A percentile compares a stretch with the other conserved stretches of the same genome.
Evolutionary conservation across 2,113 vertebrate species (phyloP).

Genomic region (Scopus umbretta): DNA sequence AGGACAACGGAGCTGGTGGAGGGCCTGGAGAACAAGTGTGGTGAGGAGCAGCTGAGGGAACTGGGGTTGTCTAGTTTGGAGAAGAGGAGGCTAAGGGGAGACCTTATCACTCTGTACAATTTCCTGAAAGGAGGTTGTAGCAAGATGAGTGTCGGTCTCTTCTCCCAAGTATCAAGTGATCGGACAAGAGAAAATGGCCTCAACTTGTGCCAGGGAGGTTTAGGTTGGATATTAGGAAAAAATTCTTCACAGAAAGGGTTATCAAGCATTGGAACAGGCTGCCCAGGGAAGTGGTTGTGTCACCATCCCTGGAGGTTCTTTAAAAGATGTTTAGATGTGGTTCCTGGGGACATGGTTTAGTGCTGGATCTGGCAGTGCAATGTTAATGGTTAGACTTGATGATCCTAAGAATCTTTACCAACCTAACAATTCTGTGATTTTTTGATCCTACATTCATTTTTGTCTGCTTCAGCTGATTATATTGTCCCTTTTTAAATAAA

Average conservation of each 20-base stretch:
- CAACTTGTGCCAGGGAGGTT: not conserved
- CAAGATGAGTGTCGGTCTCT: rapidly evolving
- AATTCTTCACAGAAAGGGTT: rapidly evolving
- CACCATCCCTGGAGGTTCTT: not conserved
- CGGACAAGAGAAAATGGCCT: not conserved
- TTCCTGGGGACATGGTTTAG: not conserved
- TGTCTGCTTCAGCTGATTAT: not conserved
- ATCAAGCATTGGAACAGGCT: not conserved
- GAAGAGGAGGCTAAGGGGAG: not conserved
- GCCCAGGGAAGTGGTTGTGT: not conserved
- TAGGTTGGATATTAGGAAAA: not conserved
- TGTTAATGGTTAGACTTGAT: not conserved
- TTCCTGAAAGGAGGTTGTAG: not conserved
- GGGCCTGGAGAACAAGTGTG: not conserved
- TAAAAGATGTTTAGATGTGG: not conserved
- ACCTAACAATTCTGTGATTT: not conserved
- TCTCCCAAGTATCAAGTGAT: not conserved
- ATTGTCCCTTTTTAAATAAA: not conserved
- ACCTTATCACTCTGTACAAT: not conserved
- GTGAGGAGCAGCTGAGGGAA: rapidly evolving
- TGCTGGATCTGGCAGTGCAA: not conserved
- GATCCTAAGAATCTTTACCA: not conserved
- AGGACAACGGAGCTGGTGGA: rapidly evolving
- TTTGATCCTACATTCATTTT: not conserved
- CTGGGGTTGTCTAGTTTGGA: not conserved